Evolutionary conservation across 2,113 vertebrate species (phyloP), one percentile per base, ranked within the genome.

Genomic region (Phalacrocorax pelagicus): DNA sequence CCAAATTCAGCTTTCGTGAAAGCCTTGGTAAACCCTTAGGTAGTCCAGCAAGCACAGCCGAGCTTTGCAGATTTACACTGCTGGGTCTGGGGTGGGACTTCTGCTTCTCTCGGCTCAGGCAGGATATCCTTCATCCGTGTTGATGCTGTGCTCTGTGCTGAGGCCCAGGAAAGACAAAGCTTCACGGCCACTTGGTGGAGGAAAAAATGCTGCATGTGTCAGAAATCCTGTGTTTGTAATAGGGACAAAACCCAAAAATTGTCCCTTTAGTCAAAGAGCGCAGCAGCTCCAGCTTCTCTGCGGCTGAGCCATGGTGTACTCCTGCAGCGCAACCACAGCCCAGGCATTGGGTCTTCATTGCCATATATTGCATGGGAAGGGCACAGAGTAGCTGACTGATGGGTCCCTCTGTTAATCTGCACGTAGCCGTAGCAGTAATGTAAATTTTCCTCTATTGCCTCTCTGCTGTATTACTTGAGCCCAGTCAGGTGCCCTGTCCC

Each of bases 21-120:
- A 3, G 30, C n/a, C 15, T 15, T 5, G 32, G 38, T 75, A 51
- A 77, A 67, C 36, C 42, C 74, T 24, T 44, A 38, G 20, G 27
- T 13, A 44, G 27, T 3, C 42, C 27, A 36, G 3, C 1, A 5
- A 61, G 55, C 18, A 2, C 11, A 29, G 71, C 23, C 0, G 3
- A 70, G 21, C 30, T 69, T 65, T 59, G 27, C 75, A 32, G 29
- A 8, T 30, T 67, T 12, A 18, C 29, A 0, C 22, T 6, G 47
- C 6, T 4, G 23, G 20, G 12, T 17, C 67, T 61, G 49, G 21
- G 66, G 5, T 9, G 47, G 27, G 42, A 21, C 30, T 18, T 63
- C 36, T 4, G 3, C 20, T 49, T n/a, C 24, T 36, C 40, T 40
- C 22, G 9, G 30, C 61, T 79, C 9, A 18, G 47, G 58, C 65